Evolutionary conservation across 1,140 invertebrate species (phyloP).

Genomic region (Bombus superbus): DNA sequence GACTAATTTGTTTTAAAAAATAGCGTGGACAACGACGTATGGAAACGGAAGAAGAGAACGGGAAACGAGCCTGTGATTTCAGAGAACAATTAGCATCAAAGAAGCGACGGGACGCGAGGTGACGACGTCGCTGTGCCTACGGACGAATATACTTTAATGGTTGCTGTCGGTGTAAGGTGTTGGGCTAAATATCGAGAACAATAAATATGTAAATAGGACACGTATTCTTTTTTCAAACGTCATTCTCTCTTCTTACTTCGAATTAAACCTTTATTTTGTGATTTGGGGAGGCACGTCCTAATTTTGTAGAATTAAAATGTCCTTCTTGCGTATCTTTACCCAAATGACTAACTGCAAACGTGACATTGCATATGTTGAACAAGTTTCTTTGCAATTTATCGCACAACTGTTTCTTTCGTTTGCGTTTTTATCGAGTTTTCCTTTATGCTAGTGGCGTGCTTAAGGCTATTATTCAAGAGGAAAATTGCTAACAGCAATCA

Average conservation of each 20-base stretch:
- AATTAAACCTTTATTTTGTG: neutral
- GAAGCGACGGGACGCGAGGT: neutral
- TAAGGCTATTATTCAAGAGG: neutral
- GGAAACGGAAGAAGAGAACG: slow-evolving; percentile 70
- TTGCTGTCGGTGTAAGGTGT: slow-evolving; percentile 58
- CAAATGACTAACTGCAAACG: neutral
- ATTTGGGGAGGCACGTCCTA: neutral
- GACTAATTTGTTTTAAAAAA: neutral
- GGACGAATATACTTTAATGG: slow-evolving; percentile 23
- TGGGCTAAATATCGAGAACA: slow-evolving; percentile 59
- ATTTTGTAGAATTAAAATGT: neutral
- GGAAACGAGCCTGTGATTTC: slow-evolving; percentile 1
- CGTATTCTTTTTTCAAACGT: neutral
- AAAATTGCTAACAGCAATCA: slow-evolving; percentile 6
- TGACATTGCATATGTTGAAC: too few relatives aligned
- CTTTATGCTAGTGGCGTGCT: too few relatives aligned
- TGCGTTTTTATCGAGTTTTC: neutral
- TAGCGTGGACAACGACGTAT: slow-evolving; percentile 73
- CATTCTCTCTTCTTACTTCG: neutral
- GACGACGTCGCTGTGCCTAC: neutral
- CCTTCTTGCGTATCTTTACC: neutral
- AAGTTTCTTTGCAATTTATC: neutral
- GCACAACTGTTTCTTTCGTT: neutral
- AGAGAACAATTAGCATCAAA: slow-evolving; percentile 40
- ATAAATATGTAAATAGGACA: slow-evolving; percentile 59